These are phyloP conservation scores for Drosophila repletoides DNA, from an alignment of 1,140 invertebrate genomes.

Conservation along the genomic window DNA sequence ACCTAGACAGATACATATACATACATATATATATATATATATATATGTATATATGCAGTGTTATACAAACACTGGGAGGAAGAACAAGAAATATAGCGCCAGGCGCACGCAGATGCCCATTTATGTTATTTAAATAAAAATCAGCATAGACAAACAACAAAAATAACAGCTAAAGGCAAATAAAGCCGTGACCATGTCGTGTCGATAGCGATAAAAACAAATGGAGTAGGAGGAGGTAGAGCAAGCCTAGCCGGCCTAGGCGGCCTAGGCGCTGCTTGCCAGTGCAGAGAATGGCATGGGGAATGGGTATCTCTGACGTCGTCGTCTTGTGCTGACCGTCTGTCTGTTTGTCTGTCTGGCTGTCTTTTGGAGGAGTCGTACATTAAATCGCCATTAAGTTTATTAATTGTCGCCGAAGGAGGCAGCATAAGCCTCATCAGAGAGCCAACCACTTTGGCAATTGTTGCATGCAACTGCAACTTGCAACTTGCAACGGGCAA, in stretches of 20 bases:
- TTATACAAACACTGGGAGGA: neutral
- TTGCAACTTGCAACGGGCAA: conserved; percentile 24
- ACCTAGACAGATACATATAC: conserved; percentile 1
- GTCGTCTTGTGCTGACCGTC: conserved; percentile 8
- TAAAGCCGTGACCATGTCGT: conserved; percentile 70
- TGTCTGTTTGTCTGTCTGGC: too few relatives aligned
- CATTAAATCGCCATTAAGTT: conserved; percentile 80
- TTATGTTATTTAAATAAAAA: conserved; percentile 65
- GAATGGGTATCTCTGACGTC: too few relatives aligned
- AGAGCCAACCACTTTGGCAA: too few relatives aligned
- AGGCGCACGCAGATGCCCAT: conserved; percentile 27
- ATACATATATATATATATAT: too few relatives aligned
- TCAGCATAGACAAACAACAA: conserved; percentile 61
- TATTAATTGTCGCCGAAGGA: conserved; percentile 75
- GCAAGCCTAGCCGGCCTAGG: too few relatives aligned
- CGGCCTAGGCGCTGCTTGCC: too few relatives aligned
- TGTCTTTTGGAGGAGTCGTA: conserved; percentile 51
- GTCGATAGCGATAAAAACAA: conserved; percentile 44
- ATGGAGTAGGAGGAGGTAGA: too few relatives aligned
- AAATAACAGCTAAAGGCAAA: conserved; percentile 34
- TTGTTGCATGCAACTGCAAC: conserved; percentile 51
- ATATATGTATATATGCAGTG: neutral
- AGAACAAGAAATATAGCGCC: too few relatives aligned
- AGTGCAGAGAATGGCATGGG: too few relatives aligned
- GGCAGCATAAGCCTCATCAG: conserved; percentile 52